phyloP scores from a whole-genome alignment of 2,888 invertebrate genomes.

The Drosophila vallismaia region DNA sequence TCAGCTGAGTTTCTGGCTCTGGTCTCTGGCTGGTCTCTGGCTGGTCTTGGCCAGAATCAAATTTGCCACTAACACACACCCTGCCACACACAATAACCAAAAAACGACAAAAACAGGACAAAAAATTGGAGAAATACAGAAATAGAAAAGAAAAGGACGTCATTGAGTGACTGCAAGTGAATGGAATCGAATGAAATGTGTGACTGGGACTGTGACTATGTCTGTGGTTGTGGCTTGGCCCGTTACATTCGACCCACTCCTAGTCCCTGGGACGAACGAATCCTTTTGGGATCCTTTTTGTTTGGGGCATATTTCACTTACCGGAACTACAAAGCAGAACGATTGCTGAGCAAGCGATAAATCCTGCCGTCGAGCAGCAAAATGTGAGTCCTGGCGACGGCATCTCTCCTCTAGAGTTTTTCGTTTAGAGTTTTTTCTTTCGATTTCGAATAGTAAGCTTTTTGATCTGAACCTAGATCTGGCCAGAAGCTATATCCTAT shows the following conservation, averaged over 20 bases:
- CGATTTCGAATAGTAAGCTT: neutral
- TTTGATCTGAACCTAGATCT: neutral
- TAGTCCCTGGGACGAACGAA: neutral
- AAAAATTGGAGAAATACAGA: neutral
- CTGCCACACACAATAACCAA: slow-evolving; percentile 7
- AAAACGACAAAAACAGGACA: neutral
- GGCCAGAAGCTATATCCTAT: neutral
- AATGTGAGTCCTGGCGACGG: slow-evolving; percentile 67
- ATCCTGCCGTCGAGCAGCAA: slow-evolving; percentile 80
- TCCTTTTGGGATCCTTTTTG: slow-evolving; percentile 31
- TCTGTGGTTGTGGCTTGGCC: slow-evolving; percentile 9
- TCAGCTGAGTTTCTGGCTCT: neutral
- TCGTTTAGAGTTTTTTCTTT: neutral
- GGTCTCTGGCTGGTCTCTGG: no score
- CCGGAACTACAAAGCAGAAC: slow-evolving; percentile 84
- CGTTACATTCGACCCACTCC: slow-evolving; percentile 16
- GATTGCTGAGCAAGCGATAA: slow-evolving; percentile 84
- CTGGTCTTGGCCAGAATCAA: slow-evolving; percentile 19
- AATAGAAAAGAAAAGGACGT: slow-evolving; percentile 10
- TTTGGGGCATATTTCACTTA: slow-evolving; percentile 80
- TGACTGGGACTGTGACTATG: neutral
- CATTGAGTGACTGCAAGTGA: slow-evolving; percentile 23
- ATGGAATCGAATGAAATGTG: slow-evolving; percentile 24
- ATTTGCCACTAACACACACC: slow-evolving; percentile 10
- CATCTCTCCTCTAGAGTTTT: slow-evolving; percentile 55